Percentiles rank a stretch among this genome's conserved stretches.
Evolutionary conservation across 2,888 invertebrate genomes (phyloP).

Genomic region (Hyposoter didymator): DNA sequence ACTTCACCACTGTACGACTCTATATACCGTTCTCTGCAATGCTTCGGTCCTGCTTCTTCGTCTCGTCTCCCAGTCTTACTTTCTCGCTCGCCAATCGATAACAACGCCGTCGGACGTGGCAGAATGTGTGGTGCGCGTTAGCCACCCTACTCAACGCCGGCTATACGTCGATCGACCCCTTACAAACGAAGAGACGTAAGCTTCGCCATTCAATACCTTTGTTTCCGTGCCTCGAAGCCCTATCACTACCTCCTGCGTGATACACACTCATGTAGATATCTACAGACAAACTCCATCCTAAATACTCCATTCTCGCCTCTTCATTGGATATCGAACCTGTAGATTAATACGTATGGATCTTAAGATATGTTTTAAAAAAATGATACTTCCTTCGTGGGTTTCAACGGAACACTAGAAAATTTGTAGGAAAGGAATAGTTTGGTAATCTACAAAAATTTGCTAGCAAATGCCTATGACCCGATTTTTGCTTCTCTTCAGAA

Average conservation of each 20-base stretch:
- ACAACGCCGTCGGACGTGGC: slow-evolving; percentile 76
- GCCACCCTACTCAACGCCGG: slow-evolving; percentile 51
- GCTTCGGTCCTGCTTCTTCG: slow-evolving; percentile 46
- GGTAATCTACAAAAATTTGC: too few relatives aligned
- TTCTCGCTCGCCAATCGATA: slow-evolving; percentile 79
- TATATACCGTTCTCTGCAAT: slow-evolving; percentile 20
- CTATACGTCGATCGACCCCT: slow-evolving; percentile 5
- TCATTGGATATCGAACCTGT: too few relatives aligned
- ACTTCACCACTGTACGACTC: slow-evolving; percentile 24
- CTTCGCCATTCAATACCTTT: background rate
- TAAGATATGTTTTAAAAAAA: too few relatives aligned
- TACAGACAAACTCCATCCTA: background rate
- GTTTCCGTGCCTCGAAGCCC: background rate
- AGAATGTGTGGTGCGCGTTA: slow-evolving; percentile 67
- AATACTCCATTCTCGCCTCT: background rate
- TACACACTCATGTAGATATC: background rate
- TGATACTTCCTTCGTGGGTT: too few relatives aligned
- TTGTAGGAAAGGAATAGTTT: too few relatives aligned
- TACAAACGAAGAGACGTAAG: slow-evolving; percentile 10
- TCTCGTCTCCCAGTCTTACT: slow-evolving; percentile 53
- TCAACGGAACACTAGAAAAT: too few relatives aligned
- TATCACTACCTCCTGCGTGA: background rate
- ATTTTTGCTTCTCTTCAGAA: too few relatives aligned
- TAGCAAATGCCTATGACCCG: too few relatives aligned
- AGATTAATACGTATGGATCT: too few relatives aligned